phyloP scores from a whole-genome alignment of 2,113 vertebrate species.

The Callopanchax toddi region DNA sequence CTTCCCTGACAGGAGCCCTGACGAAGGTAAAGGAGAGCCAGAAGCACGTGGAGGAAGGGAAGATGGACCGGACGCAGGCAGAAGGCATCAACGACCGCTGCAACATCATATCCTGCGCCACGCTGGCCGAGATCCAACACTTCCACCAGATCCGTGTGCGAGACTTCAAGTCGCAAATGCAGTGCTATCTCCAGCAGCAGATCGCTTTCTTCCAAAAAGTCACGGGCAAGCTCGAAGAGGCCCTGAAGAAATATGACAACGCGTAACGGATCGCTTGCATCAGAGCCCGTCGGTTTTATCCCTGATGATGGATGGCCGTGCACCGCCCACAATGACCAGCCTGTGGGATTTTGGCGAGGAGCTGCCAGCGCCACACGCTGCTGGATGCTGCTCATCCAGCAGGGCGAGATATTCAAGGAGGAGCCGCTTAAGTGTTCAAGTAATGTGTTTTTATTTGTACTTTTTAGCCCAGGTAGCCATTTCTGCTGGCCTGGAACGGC shows the following conservation, averaged over 20 bases:
- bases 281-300: conserved; percentile 5
- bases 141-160: conserved; percentile 96
- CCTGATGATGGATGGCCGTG: conserved; percentile 11
- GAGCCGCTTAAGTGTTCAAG: conserved; percentile 6
- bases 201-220: conserved; percentile 97
- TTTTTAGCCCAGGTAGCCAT: conserved; percentile 23
- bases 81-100: conserved; percentile 94
- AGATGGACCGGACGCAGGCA: conserved; percentile 93
- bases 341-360: conserved; percentile 20
- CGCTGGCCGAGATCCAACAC: conserved; percentile 96
- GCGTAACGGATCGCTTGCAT: conserved; percentile 72
- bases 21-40: conserved; percentile 98
- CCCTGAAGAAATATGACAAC: conserved; percentile 92
- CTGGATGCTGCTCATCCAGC: conserved; percentile 30
- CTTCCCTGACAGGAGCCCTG: conserved; percentile 88
- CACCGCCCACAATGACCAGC: conserved; percentile 9
- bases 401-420: conserved; percentile 26
- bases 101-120: conserved; percentile 98
- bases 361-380: conserved; percentile 12
- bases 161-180: conserved; percentile 97
- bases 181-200: conserved; percentile 95
- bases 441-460: conserved; percentile 21
- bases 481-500: conserved; percentile 18
- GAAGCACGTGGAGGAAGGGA: conserved; percentile 95
- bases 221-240: conserved; percentile 94